Evolutionary conservation across 2,888 invertebrate species (phyloP).

Genomic region (Ophioninae sp.): DNA sequence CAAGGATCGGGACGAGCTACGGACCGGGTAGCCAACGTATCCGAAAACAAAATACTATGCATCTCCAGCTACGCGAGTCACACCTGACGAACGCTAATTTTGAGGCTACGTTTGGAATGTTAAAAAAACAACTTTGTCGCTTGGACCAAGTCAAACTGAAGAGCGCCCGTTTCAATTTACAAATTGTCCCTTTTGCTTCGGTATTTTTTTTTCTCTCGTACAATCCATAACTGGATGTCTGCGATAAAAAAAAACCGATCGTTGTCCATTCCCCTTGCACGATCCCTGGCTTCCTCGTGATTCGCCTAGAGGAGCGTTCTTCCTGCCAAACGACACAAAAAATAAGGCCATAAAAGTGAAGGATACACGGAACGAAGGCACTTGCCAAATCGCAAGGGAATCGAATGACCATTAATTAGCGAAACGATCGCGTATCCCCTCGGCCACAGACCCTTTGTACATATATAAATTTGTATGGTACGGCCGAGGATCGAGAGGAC

Average conservation of each 20-base stretch:
- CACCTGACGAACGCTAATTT: conserved; percentile 7
- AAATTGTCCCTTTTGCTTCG: neutral
- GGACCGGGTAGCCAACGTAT: conserved; percentile 35
- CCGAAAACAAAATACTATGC: conserved; percentile 35
- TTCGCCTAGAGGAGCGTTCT: conserved; percentile 10
- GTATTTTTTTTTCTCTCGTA: neutral
- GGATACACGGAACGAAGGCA: conserved; percentile 27
- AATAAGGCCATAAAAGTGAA: conserved; percentile 42
- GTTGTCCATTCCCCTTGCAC: conserved; percentile 6
- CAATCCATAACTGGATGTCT: neutral
- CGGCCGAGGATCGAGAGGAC: conserved; percentile 40
- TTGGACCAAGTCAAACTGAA: no score
- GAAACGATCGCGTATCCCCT: conserved; percentile 54
- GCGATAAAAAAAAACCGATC: neutral
- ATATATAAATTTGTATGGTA: conserved; percentile 58
- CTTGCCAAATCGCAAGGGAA: conserved; percentile 44
- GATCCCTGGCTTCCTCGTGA: neutral
- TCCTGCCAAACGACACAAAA: conserved; percentile 27
- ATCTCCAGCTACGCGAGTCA: conserved; percentile 11
- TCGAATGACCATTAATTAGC: conserved; percentile 62
- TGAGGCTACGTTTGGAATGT: no score
- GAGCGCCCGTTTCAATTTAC: neutral
- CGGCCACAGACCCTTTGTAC: conserved; percentile 44
- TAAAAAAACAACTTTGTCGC: no score
- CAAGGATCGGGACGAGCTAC: conserved; percentile 54